Percentiles rank a stretch among this genome's conserved stretches.
Evolutionary conservation across 2,797 vertebrate genomes (phyloP).

Genomic region (Lutjanus campechanus): DNA sequence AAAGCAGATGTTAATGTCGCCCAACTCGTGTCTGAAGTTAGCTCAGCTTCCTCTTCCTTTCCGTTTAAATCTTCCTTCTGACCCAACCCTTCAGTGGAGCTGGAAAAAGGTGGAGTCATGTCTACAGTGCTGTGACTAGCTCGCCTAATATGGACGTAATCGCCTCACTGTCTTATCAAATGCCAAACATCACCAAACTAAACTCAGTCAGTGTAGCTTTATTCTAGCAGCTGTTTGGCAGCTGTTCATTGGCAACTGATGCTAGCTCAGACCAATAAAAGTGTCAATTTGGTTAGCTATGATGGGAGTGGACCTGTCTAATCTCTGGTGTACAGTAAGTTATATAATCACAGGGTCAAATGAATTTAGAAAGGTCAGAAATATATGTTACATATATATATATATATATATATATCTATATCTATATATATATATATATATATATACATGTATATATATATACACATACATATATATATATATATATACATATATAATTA

Average conservation of each 20-base stretch:
- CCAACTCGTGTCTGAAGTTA: conserved; percentile 9
- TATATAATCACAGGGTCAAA: neutral
- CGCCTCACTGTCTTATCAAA: conserved; percentile 8
- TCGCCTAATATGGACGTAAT: conserved; percentile 55
- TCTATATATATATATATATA: too few species aligned
- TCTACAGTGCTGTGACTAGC: neutral
- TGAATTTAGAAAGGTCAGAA: neutral
- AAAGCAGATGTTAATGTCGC: neutral
- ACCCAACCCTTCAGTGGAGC: conserved; percentile 65
- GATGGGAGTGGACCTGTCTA: neutral
- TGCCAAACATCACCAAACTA: neutral
- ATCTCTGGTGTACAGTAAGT: neutral
- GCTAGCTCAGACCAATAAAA: too few species aligned
- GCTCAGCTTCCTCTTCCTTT: conserved; percentile 65
- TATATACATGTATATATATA: too few species aligned
- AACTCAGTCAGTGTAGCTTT: neutral
- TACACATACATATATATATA: too few species aligned
- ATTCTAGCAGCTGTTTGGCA: neutral
- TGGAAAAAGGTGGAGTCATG: conserved; percentile 74
- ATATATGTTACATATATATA: too few species aligned
- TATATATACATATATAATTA: too few species aligned
- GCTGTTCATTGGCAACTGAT: too few species aligned
- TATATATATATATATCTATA: too few species aligned
- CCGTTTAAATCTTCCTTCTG: conserved; percentile 53
- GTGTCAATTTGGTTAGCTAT: neutral